Percentiles rank a stretch among this genome's conserved stretches.
These are phyloP conservation scores for Anolis sagrei DNA, from an alignment of 2,113 vertebrate genomes.

Conservation along the genomic window DNA sequence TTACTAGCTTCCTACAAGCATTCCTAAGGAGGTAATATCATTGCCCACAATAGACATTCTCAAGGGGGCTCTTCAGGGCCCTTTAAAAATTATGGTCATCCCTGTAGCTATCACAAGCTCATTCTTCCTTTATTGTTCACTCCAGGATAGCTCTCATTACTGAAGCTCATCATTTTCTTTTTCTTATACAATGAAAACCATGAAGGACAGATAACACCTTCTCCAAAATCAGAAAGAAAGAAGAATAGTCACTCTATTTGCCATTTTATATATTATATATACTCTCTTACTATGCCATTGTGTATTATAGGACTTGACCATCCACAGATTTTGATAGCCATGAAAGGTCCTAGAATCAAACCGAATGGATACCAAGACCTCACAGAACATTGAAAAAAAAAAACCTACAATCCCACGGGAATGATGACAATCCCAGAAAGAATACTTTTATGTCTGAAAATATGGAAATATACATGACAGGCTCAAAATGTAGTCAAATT, in stretches of 20 bases:
- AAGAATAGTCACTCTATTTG: no score
- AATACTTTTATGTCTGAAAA: neutral
- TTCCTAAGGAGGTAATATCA: constrained; percentile 39
- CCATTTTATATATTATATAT: no score
- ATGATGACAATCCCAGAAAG: neutral
- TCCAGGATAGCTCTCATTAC: neutral
- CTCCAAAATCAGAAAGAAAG: no score
- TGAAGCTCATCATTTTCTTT: neutral
- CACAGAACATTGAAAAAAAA: neutral
- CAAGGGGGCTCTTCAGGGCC: constrained; percentile 10
- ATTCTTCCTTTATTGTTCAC: neutral
- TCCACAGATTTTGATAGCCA: no score
- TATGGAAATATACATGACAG: neutral
- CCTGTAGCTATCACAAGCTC: neutral
- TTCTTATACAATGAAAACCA: neutral
- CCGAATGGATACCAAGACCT: no score
- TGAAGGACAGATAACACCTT: neutral
- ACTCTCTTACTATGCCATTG: no score
- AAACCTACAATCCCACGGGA: neutral
- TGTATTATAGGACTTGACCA: no score
- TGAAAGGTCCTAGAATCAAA: no score
- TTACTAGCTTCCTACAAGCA: constrained; percentile 41
- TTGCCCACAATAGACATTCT: neutral
- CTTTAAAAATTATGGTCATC: constrained; percentile 12
- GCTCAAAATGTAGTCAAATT: neutral